phyloP scores from a whole-genome alignment of 2,797 vertebrate species.

The Sylvia borin region DNA sequence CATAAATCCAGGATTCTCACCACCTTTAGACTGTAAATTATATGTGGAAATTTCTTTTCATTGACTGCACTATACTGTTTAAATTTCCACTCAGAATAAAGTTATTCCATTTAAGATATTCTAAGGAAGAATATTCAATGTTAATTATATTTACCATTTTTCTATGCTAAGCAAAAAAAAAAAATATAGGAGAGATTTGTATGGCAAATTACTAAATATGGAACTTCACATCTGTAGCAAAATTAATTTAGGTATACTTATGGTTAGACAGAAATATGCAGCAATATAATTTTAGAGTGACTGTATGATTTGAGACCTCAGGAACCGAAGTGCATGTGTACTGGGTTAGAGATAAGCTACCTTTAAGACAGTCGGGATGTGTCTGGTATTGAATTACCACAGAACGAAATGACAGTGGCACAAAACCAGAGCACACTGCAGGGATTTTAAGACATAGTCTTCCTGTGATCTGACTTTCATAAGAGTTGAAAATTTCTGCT shows the following conservation, averaged over 20 bases:
- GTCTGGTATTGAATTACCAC: neutral
- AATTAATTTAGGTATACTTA: neutral
- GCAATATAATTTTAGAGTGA: neutral
- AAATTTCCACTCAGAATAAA: neutral
- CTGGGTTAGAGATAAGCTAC: neutral
- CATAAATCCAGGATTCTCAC: neutral
- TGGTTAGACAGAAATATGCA: neutral
- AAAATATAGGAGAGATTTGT: neutral
- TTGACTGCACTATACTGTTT: neutral
- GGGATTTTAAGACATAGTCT: neutral
- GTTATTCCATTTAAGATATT: neutral
- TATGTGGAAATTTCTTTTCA: neutral
- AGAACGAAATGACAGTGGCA: neutral
- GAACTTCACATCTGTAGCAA: neutral
- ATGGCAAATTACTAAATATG: neutral
- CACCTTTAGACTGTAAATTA: neutral
- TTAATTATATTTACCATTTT: neutral
- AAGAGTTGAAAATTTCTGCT: neutral
- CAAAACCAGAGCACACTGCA: neutral
- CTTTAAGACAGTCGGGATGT: neutral
- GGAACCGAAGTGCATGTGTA: neutral
- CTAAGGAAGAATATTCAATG: neutral
- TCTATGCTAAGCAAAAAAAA: neutral
- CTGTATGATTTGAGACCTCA: neutral
- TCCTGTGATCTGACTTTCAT: neutral